Percentiles rank a stretch among this genome's conserved stretches.
Evolutionary conservation across 92 coral and sea anemone genomes (phyloP).

Genomic region (Zoanthus solanderi): DNA sequence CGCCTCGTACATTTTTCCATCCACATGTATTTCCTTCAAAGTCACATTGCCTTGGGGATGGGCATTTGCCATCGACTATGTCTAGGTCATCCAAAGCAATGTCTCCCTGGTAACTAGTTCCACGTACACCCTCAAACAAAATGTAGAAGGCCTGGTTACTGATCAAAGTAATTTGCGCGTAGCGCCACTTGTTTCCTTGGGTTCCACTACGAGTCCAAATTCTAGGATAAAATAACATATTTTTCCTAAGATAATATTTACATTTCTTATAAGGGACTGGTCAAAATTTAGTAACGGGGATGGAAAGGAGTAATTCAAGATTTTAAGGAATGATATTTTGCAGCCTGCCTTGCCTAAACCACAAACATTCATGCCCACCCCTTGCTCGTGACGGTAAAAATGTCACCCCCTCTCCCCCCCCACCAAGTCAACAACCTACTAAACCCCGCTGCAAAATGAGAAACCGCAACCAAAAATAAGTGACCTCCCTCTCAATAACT

Average conservation of each 20-base stretch:
- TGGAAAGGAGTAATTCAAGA: too few species aligned
- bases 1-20: slow-evolving; percentile 83
- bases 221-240: slow-evolving; percentile 40
- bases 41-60: slow-evolving; percentile 83
- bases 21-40: slow-evolving; percentile 85
- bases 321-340: too few species aligned
- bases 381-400: too few species aligned
- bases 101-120: slow-evolving; percentile 85
- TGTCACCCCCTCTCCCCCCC: too few species aligned
- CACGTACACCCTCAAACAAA: slow-evolving; percentile 88
- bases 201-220: slow-evolving; percentile 95
- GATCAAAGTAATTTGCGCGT: slow-evolving; percentile 82
- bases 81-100: slow-evolving; percentile 93
- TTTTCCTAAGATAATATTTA: background rate
- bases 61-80: slow-evolving; percentile 88
- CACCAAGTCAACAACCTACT: too few species aligned
- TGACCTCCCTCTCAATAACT: too few species aligned
- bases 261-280: too few species aligned
- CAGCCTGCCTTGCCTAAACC: too few species aligned
- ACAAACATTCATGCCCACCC: too few species aligned
- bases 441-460: too few species aligned
- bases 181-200: slow-evolving; percentile 97
- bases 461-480: too few species aligned
- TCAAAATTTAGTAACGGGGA: too few species aligned
- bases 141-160: slow-evolving; percentile 83